phyloP scores from a whole-genome alignment of 2,797 vertebrate genomes.

The Esox masquinongy region DNA sequence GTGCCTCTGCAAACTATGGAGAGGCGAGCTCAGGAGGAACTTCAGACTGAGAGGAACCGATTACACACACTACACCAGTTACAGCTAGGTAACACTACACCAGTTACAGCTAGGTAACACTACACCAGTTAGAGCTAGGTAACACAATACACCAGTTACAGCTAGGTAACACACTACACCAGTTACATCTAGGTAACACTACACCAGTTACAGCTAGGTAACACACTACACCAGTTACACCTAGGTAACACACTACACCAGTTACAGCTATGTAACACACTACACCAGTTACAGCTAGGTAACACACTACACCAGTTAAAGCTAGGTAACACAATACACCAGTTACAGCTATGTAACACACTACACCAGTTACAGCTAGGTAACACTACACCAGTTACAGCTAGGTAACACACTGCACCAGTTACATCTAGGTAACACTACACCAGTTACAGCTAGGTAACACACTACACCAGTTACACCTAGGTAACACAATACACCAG shows the following conservation, averaged over 20 bases:
- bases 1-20: slow-evolving; percentile 81
- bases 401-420: neutral
- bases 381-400: neutral
- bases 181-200: slow-evolving; percentile 71
- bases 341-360: neutral
- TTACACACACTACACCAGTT: slow-evolving; percentile 82
- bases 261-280: neutral
- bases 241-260: neutral
- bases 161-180: slow-evolving; percentile 68
- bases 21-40: slow-evolving; percentile 81
- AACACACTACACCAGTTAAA: neutral
- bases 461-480: slow-evolving; percentile 13
- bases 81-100: slow-evolving; percentile 71
- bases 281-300: neutral
- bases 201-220: slow-evolving; percentile 67
- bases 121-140: neutral
- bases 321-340: neutral
- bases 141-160: slow-evolving; percentile 56
- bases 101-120: neutral
- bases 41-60: slow-evolving; percentile 81
- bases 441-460: neutral
- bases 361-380: neutral
- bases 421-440: neutral
- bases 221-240: slow-evolving; percentile 70
- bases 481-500: neutral